Evolutionary conservation across 2,888 invertebrate genomes (phyloP), one percentile per base, ranked within the genome.

Genomic region (Nymphalis polychloros): DNA sequence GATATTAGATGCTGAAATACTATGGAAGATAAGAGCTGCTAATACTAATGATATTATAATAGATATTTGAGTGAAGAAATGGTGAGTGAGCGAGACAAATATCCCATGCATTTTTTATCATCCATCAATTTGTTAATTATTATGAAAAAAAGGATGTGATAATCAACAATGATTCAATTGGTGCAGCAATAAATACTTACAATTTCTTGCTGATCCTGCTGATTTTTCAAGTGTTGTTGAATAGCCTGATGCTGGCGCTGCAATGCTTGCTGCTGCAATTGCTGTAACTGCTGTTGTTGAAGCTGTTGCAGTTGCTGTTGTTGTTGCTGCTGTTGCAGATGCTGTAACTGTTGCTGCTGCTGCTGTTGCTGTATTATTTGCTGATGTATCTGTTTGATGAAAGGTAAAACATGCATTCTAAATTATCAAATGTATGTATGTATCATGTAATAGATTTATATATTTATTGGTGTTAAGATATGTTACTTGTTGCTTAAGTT

Each of bases 201-300:
- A 79, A 90, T 86, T 75, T 82, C 94, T 79, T 92, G 93, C 73
- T 82, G 93, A 76, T 89, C 93, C 64, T 94, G 94, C 71, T 93
- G 94, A 73, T 93, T 90, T 73, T 94, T 93, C 13, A 93, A 87
- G 65, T 94, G 94, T 72, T 94, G 94, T 67, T 94, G 94, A 73
- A 95, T 90, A 68, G 93, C 94, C 74, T 95, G 94, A 23, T 88
- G 88, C 72, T 90, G 91, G 2, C 71, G 71, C 41, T 48, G 85
- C 64, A 67, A 49, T 35, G 66, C 66, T 55, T 67, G 66, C 41
- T 89, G 77, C 72, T 91, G 91, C 71, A 91, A 76, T 0, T 86
- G 89, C 55, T 90, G 90, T 63, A 84, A 85, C 57, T 86, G 85
- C 64, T 82, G 74, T 68, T 88, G 87, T 50, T 86, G 87, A 68